Conservation (phyloP, 2,113 vertebrate genomes). For the Triplophysa tibetana region DNA sequence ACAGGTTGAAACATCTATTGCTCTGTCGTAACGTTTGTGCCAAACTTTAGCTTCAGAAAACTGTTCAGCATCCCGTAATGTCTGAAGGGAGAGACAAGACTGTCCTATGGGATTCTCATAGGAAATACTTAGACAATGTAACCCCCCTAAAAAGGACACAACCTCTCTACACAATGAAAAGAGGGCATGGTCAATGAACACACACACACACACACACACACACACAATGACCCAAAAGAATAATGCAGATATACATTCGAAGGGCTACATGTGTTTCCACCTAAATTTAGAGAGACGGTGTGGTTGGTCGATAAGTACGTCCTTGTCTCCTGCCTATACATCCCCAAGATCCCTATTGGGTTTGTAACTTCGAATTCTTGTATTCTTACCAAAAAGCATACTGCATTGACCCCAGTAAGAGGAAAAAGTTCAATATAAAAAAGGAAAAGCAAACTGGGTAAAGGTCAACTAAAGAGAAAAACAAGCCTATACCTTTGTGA, state of each 20-base stretch:
- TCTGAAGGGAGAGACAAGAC: constrained; percentile 44
- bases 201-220: constrained; percentile 37
- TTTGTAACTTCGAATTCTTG: neutral
- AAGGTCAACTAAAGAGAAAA: constrained; percentile 52
- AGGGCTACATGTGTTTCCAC: constrained; percentile 60
- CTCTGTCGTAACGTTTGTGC: constrained; percentile 23
- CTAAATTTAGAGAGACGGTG: neutral
- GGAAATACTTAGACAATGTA: constrained; percentile 48
- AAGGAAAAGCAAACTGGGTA: constrained; percentile 13
- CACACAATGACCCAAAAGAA: constrained; percentile 56
- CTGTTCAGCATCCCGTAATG: neutral
- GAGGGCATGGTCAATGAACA: constrained; percentile 3
- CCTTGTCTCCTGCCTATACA: too few relatives aligned
- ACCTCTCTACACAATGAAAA: constrained; percentile 15
- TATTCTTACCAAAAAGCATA: constrained; percentile 14
- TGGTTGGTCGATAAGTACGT: too few relatives aligned
- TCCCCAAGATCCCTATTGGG: too few relatives aligned
- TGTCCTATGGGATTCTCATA: constrained; percentile 51
- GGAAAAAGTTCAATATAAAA: neutral
- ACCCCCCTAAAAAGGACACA: constrained; percentile 34
- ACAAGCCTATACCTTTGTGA: constrained; percentile 50
- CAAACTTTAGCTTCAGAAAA: neutral
- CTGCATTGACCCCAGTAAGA: constrained; percentile 7
- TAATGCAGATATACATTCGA: constrained; percentile 64
- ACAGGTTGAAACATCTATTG: neutral